Base-by-base conservation (phyloP, 2,888 invertebrate genomes). In the Pandemis cinnamomeana region DNA sequence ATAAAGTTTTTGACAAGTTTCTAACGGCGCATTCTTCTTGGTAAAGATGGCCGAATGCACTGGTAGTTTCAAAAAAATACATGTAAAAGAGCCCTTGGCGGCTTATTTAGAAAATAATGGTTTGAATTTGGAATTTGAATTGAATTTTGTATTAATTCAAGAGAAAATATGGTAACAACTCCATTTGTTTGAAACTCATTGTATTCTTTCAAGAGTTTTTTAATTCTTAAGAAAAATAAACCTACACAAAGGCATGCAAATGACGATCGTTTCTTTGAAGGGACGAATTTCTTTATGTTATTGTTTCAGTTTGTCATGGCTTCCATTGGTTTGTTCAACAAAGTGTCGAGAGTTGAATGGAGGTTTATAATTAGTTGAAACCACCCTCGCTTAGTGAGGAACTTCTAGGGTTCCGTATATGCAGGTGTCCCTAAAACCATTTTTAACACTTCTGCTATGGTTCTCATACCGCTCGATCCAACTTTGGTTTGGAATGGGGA, bases 161-260 rank as follows among this genome's bases (percentile, higher is more conserved):
- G 5, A 0, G 20, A 42, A 67, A 6, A 15, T 44, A 20, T 20
- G n/a, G 2, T 42, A 62, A 41, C 61, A 70, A 62, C 48, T 3
- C 41, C 7, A n/a, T 11, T 64, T 20, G n/a, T 53, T 53, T 13
- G 51, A 70, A 51, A 70, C 41, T 44, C 53, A 67, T 62, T 70
- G 51, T 70, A 27, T 63, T 44, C 13, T 20, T 27, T 70, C 41
- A 70, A 53, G 42, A 51, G 20, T 62, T 67, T 36, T 67, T 53
- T 67, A 53, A 55, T 67, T 62, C 70, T 7, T 36, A 63, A 63
- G 53, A 63, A 53, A 71, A 71, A 68, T 68, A 68, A 68, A 58
- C 20, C 41, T 11, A 7, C 8, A 27, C 70, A 71, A 71, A 71
- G 53, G 63, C 53, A 71, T 70, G 70, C 70, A 70, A 63, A 63